Base-by-base conservation (phyloP, 2,797 vertebrate species). In the Oryzias dopingdopingensis region DNA sequence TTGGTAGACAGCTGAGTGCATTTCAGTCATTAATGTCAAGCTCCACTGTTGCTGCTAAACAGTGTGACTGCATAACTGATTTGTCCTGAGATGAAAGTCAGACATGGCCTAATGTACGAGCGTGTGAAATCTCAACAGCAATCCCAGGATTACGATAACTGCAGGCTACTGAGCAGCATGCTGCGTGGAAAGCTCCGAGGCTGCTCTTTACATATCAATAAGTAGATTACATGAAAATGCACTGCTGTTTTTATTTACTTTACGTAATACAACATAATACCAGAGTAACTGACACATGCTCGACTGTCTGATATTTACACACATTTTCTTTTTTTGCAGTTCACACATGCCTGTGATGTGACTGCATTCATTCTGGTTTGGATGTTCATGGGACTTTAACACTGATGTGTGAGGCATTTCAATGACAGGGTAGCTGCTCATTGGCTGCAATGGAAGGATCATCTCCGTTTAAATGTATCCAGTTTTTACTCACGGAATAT, bases 21-120 rank as follows among this genome's bases (percentile, higher is more conserved):
- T 5, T 32, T 50, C 24, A 50, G 2, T 51, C 49, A 32, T 7
- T 32, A 37, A 51, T 37, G 26, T 17, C 17, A 32, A 37, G 10
- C 13, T 26, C 29, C 26, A 37, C 4, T 18, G 49, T n/a, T 5
- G 16, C 8, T 51, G 5, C 29, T 32, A 37, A n/a, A 51, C 49
- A 32, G 29, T 16, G 23, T 6, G 18, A 18, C 49, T 37, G 26
- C 26, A 26, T 18, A 18, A 16, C 26, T 51, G 26, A 18, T 51
- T 51, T 51, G 49, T 32, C 26, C 49, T 51, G 29, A 51, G 49
- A 51, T 51, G 29, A 51, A 51, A 51, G 49, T 37, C 49, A 51
- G 29, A n/a, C 49, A 51, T 37, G 49, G 49, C n/a, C 37, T 18
- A 37, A 37, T 32, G n/a, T 51, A n/a, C 20, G 49, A 14, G 49